Base-by-base conservation (phyloP, 2,113 vertebrate genomes). In the Stigmatopora nigra region DNA sequence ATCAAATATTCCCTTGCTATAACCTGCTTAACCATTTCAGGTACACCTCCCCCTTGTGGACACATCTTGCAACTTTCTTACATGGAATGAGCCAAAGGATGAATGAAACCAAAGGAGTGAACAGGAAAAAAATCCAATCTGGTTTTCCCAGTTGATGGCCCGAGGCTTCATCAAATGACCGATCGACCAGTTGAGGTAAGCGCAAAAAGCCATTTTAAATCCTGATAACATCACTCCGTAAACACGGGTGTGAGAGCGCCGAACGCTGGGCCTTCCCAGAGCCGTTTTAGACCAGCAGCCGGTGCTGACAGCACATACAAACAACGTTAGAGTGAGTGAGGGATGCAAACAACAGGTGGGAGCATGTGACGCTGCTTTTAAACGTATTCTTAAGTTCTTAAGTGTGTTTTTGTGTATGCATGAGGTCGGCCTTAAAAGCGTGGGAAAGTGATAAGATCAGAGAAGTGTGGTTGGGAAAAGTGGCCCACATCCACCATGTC, bases 141-240 rank as follows among this genome's bases (percentile, higher is more conserved):
- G 17, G 52, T 86, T 86, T 73, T 53, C 69, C 73, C 72, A 51
- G 75, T 77, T 61, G 35, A 65, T 36, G 41, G 77, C 78, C 69
- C 46, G 65, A 38, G 83, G 76, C 69, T 70, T 71, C 25, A 8
- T 59, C 57, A 41, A 10, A 41, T 38, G 51, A n/a, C 6, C 9
- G 69, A 71, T 83, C 80, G 78, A 67, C 77, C 75, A 73, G 82
- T 72, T 82, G 80, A 87, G 77, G 72, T 83, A 84, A 84, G 84
- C 79, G 77, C 75, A 76, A 74, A 60, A 75, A 77, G 78, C 61
- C 70, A 74, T 79, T 31, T 78, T 64, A 69, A 79, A 65, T 63
- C 81, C 15, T 80, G 87, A 88, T 89, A 89, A 86, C 69, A 87
- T 83, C 84, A 67, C 63, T 61, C 53, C 36, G 72, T 56, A 36